Base-by-base conservation (phyloP, 2,113 vertebrate genomes). In the Ameiurus melas region DNA sequence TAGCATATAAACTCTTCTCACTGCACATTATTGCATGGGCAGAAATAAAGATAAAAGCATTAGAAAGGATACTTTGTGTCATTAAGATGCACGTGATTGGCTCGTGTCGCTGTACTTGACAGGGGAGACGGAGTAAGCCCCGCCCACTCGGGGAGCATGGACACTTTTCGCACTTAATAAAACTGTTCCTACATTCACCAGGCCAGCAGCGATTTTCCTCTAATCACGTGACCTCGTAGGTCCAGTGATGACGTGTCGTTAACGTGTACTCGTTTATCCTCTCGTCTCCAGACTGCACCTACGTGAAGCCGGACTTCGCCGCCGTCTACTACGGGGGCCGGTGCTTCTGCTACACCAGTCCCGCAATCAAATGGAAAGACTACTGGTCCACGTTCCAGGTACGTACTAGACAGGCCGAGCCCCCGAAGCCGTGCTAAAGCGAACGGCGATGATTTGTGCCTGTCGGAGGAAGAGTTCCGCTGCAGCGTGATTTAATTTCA, bases 371-470 rank as follows among this genome's bases (percentile, higher is more conserved):
- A 87, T 92, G 90, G 91, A 93, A 90, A 89, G 91, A 93, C 80
- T 88, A 88, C 39, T 93, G 92, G 89, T 93, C 92, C 87, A 91
- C 92, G 3, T 93, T 93, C 62, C 90, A 92, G 91, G 92, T 93
- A 86, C 3, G 14, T 62, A 22, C 25, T 4, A 0, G 22, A 84
- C 58, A 12, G 53, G 53, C 81, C 7, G 14, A 30, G 20, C 62
- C 60, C 8, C 27, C 2, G 36, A 47, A 19, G 53, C 25, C 13
- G 27, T 43, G 1, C 10, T 68, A 13, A 78, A 27, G 22, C 73
- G 43, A 47, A 47, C 5, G 39, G 1, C 53, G 7, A 78, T 1
- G 39, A 19, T 13, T 1, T 1, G 36, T 27, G 8, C 5, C 51
- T 55, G 83, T 33, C 36, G 66, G 64, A 70, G 62, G 43, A 53